Evolutionary conservation across 2,113 vertebrate genomes (phyloP).

Genomic region (Ctenodactylus gundi): DNA sequence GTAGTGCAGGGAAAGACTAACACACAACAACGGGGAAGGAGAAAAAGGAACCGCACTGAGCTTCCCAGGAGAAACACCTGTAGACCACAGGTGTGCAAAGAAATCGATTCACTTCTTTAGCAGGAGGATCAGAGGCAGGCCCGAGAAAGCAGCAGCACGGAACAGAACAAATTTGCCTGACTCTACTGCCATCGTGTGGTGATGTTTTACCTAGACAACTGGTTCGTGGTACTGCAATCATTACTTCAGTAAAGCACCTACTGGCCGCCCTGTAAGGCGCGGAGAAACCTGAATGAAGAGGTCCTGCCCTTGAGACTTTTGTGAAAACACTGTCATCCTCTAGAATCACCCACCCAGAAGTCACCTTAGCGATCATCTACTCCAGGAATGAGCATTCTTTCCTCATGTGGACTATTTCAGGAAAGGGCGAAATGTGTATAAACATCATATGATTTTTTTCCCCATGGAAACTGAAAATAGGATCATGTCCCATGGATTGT

Average conservation of each 20-base stretch:
- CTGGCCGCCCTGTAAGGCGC: background rate
- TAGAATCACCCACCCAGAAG: background rate
- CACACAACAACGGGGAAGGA: background rate
- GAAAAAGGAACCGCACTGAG: background rate
- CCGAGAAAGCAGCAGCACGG: background rate
- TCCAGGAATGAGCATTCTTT: background rate
- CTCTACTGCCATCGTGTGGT: constrained; percentile 72
- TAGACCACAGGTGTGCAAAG: constrained; percentile 16
- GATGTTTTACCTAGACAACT: background rate
- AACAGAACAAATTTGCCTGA: constrained; percentile 29
- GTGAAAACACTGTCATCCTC: background rate
- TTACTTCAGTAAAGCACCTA: background rate
- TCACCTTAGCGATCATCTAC: background rate
- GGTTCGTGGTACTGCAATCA: background rate
- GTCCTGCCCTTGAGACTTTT: background rate
- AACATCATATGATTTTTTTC: background rate
- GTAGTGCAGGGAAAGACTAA: background rate
- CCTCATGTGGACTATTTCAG: constrained; percentile 11
- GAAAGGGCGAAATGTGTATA: constrained; percentile 18
- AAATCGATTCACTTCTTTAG: constrained; percentile 14
- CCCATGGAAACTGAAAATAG: constrained; percentile 34
- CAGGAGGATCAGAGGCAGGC: background rate
- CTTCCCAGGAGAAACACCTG: constrained; percentile 10
- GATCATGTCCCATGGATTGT: background rate
- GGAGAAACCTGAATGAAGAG: background rate